Evolutionary conservation across 2,797 vertebrate species (phyloP).

Genomic region (Vespertilio murinus): DNA sequence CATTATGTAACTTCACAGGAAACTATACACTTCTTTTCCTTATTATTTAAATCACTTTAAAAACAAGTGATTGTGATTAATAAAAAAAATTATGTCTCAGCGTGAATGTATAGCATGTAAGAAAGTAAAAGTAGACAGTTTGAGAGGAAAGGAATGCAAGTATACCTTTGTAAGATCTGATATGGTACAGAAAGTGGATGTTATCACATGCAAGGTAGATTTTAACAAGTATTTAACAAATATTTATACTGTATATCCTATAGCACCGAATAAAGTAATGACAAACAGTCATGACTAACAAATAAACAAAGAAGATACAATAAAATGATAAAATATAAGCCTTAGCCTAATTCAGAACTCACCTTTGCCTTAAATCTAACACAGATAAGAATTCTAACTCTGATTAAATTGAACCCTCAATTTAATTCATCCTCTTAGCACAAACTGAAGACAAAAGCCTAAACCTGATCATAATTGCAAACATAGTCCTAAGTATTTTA

Average conservation of each 20-base stretch:
- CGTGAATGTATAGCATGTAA: not conserved
- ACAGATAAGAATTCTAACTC: not conserved
- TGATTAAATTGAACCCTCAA: too few species aligned
- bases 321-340: not conserved
- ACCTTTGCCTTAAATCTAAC: not conserved
- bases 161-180: not conserved
- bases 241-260: not conserved
- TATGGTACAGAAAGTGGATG: not conserved
- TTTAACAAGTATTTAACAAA: not conserved
- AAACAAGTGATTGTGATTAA: not conserved
- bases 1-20: not conserved
- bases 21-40: not conserved
- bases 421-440: too few species aligned
- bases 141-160: not conserved
- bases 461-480: too few species aligned
- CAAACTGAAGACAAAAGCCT: too few species aligned
- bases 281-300: not conserved
- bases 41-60: not conserved
- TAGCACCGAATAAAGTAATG: not conserved
- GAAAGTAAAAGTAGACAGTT: not conserved
- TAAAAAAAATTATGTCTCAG: not conserved
- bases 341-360: not conserved
- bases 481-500: too few species aligned
- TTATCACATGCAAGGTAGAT: not conserved
- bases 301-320: not conserved